These are phyloP conservation scores for Paguma larvata DNA, from an alignment of 2,797 vertebrate genomes.

Conservation along the genomic window DNA sequence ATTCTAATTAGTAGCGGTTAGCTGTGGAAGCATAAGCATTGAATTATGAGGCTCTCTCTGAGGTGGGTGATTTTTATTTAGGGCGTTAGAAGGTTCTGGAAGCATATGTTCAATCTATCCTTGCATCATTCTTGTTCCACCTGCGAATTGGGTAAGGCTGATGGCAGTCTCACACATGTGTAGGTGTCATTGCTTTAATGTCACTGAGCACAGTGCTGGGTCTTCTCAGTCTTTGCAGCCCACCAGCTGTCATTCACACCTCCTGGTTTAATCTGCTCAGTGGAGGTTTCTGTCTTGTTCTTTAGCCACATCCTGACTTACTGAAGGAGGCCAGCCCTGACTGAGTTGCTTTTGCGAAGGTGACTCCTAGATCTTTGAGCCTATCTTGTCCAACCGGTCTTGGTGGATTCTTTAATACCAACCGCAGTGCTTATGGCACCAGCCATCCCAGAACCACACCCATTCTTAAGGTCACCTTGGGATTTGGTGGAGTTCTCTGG, in stretches of 20 bases:
- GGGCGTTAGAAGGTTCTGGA: neutral
- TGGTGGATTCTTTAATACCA: neutral
- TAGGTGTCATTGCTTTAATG: constrained; percentile 40
- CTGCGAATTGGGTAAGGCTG: neutral
- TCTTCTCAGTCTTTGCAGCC: constrained; percentile 58
- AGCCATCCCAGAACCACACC: neutral
- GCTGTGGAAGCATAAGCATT: neutral
- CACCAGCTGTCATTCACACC: constrained; percentile 50
- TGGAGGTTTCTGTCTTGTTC: neutral
- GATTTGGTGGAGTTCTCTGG: neutral
- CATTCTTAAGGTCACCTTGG: neutral
- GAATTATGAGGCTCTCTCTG: neutral
- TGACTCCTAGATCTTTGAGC: neutral
- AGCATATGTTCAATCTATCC: neutral
- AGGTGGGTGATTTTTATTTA: neutral
- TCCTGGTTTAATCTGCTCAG: neutral
- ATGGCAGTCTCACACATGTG: neutral
- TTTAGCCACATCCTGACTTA: constrained; percentile 51
- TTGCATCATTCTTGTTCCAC: neutral
- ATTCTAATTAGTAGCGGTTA: neutral
- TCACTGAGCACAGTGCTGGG: neutral
- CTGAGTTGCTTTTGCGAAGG: neutral
- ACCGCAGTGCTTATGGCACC: neutral
- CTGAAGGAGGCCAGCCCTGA: neutral
- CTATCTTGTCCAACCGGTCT: constrained; percentile 48